phyloP scores from a whole-genome alignment of 2,797 vertebrate genomes.

The Pipistrellus nathusii region DNA sequence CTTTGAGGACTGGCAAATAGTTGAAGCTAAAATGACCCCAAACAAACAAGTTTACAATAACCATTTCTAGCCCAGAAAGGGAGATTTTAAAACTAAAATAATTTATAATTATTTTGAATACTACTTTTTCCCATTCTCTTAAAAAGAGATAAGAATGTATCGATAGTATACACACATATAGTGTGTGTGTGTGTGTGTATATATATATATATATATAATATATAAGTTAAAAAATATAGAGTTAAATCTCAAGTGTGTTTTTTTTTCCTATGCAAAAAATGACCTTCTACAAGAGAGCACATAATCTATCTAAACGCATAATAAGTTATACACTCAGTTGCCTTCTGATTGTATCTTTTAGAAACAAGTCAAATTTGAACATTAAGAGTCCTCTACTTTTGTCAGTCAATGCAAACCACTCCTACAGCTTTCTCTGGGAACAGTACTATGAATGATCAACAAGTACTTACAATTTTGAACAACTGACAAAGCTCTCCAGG shows the following conservation, averaged over 20 bases:
- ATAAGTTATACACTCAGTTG: constrained; percentile 53
- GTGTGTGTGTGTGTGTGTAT: not conserved
- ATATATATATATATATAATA: not conserved
- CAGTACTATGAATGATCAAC: not conserved
- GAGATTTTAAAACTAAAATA: constrained; percentile 3
- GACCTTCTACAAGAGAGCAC: constrained; percentile 7
- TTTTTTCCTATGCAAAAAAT: constrained; percentile 52
- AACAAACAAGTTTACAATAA: constrained; percentile 8
- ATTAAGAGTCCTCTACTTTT: constrained; percentile 56
- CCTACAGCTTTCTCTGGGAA: not conserved
- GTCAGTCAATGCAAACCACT: constrained; percentile 49
- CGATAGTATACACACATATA: not conserved
- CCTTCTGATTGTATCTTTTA: constrained; percentile 65
- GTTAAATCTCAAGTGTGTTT: constrained; percentile 60
- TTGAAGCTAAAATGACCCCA: constrained; percentile 30
- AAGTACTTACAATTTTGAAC: not conserved
- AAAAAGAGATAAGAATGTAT: constrained; percentile 50
- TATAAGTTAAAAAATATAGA: constrained; percentile 14
- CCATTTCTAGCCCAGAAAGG: constrained; percentile 18
- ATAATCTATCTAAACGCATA: constrained; percentile 45
- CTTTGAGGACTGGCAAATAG: constrained; percentile 39
- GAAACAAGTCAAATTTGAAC: constrained; percentile 66
- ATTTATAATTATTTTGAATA: constrained; percentile 43
- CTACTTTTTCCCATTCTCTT: constrained; percentile 14
- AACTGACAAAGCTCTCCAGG: constrained; percentile 7